These are phyloP conservation scores for Rhinogobius similis DNA, from an alignment of 2,113 vertebrate genomes.

Conservation along the genomic window DNA sequence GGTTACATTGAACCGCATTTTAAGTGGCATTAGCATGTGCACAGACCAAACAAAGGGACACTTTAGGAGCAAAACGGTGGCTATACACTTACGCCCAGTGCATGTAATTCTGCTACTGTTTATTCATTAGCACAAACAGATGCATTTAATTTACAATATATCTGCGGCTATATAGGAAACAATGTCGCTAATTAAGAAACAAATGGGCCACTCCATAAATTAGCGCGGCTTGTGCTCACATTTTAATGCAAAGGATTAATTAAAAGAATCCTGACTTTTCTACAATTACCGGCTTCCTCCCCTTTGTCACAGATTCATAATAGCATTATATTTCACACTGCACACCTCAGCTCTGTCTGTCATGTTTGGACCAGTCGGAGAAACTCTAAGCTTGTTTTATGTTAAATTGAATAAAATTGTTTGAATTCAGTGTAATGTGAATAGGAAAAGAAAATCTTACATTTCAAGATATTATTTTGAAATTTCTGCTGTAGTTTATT, in stretches of 20 bases:
- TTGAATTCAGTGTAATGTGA: no score
- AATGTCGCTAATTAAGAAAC: constrained; percentile 23
- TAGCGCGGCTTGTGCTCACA: constrained; percentile 8
- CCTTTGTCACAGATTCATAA: neutral
- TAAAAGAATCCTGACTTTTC: constrained; percentile 26
- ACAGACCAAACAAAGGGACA: constrained; percentile 12
- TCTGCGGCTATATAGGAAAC: constrained; percentile 8
- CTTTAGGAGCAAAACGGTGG: neutral
- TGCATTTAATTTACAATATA: constrained; percentile 14
- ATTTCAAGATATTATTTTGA: no score
- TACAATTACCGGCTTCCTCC: constrained; percentile 1
- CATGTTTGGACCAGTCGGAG: neutral
- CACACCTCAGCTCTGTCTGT: neutral
- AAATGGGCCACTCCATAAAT: constrained; percentile 26
- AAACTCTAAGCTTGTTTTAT: neutral
- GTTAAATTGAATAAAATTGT: neutral
- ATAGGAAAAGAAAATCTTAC: no score
- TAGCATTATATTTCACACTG: neutral
- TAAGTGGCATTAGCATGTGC: constrained; percentile 7
- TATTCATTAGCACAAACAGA: constrained; percentile 26
- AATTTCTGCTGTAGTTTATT: no score
- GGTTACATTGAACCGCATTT: neutral
- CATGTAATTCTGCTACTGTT: constrained; percentile 14
- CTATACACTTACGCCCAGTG: neutral
- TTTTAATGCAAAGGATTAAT: constrained; percentile 30